Evolutionary conservation across 2,797 vertebrate genomes (phyloP), one percentile per base, ranked within the genome.

Genomic region (Naso thynnoides): DNA sequence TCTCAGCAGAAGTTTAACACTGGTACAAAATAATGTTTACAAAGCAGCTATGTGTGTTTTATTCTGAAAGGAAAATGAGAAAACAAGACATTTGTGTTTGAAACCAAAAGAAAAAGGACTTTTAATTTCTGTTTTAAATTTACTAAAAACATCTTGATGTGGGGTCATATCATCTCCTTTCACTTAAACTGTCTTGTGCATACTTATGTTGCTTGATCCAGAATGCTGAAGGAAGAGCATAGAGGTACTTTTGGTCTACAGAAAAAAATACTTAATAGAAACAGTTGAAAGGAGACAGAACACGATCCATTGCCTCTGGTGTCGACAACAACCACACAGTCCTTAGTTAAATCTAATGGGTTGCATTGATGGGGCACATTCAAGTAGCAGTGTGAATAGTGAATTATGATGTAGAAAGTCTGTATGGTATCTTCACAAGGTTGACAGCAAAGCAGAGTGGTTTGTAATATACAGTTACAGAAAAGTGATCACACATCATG

Each of bases 21-120:
- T 45, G 49, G 60, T 59, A 26, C 24, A 57, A 47, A 61, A 42
- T 56, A 19, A 24, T 55, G 24, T 54, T 5, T 47, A 11, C 39
- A 71, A 63, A 68, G 8, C 24, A 36, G 29, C 21, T 1, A 38
- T 1, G 0, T 5, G 14, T 59, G 6, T 36, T 59, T 64, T 29
- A 24, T 55, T 70, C 55, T 56, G 44, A 56, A 21, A 9, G 38
- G 9, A 33, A 41, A 10, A 41, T 2, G 9, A 9, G 11, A 26
- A 38, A 64, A 62, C 18, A 55, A 36, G 5, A 58, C 45, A 62
- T 15, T 31, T 75, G 21, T 27, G 2, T 45, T 49, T 45, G 53
- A 16, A 26, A 33, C 73, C n/a, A 16, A 9, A 44, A 47, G 56
- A 16, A 26, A 31, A 3, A 21, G 1, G 6, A 13, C 57, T 23